phyloP scores from a whole-genome alignment of 2,797 vertebrate species.

The Rhyacichthys aspro region DNA sequence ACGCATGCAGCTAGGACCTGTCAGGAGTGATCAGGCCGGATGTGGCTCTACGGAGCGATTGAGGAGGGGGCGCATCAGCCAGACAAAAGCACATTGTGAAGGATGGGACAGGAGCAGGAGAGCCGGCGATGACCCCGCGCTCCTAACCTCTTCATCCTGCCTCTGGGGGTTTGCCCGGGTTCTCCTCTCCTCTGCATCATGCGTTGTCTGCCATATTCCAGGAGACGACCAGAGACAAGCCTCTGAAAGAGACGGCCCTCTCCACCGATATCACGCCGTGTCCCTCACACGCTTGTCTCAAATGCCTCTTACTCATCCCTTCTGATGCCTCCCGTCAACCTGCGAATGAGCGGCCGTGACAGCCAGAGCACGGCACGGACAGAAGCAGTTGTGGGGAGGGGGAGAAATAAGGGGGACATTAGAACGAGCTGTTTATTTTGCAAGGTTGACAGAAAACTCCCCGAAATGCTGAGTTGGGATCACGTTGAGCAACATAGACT shows the following conservation, averaged over 20 bases:
- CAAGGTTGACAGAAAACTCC: constrained; percentile 77
- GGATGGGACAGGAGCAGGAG: constrained; percentile 71
- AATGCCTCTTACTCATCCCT: constrained; percentile 72
- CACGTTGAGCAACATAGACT: constrained; percentile 67
- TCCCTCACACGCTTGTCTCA: constrained; percentile 70
- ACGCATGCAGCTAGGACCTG: constrained; percentile 87
- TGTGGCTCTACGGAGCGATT: constrained; percentile 36
- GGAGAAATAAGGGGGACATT: constrained; percentile 59
- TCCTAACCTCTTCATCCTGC: constrained; percentile 50
- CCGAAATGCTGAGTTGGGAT: constrained; percentile 68
- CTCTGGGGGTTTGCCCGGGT: constrained; percentile 62
- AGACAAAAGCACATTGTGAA: constrained; percentile 63
- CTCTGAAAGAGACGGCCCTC: constrained; percentile 64
- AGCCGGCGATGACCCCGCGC: constrained; percentile 65
- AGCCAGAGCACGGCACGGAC: constrained; percentile 55
- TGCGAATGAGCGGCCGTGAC: constrained; percentile 76
- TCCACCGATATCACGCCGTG: constrained; percentile 55
- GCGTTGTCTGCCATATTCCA: constrained; percentile 51
- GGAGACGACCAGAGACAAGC: constrained; percentile 62
- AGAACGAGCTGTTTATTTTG: constrained; percentile 76
- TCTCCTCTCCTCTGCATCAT: constrained; percentile 63
- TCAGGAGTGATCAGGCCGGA: constrained; percentile 72
- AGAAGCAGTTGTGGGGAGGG: constrained; percentile 47
- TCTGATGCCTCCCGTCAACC: constrained; percentile 74
- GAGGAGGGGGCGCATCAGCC: constrained; percentile 50